phyloP scores from a whole-genome alignment of 2,888 invertebrate genomes.

The Ochropacha duplaris region DNA sequence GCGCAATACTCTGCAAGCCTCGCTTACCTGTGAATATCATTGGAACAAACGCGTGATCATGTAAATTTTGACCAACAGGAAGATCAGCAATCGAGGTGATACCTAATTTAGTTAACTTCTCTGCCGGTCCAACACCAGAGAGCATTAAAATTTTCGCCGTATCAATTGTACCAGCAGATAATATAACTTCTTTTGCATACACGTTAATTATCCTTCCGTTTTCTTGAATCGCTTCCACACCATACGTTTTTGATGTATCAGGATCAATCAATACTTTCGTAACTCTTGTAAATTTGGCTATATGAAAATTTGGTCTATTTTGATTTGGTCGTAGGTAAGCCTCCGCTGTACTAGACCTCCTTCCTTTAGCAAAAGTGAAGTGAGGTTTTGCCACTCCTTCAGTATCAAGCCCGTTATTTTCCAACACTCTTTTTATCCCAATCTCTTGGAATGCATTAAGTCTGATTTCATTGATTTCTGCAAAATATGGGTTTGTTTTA shows the following conservation, averaged over 20 bases:
- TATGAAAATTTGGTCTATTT: slow-evolving; percentile 52
- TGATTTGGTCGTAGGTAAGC: slow-evolving; percentile 51
- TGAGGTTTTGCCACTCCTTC: slow-evolving; percentile 47
- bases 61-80: slow-evolving; percentile 68
- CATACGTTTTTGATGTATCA: slow-evolving; percentile 41
- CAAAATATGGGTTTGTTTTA: slow-evolving; percentile 30
- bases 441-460: slow-evolving; percentile 47
- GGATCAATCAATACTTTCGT: slow-evolving; percentile 58
- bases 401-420: slow-evolving; percentile 47
- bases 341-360: slow-evolving; percentile 68
- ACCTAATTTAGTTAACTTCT: slow-evolving; percentile 44
- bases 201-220: slow-evolving; percentile 44
- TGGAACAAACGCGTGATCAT: slow-evolving; percentile 55
- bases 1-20: slow-evolving; percentile 57
- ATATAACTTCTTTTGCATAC: slow-evolving; percentile 57
- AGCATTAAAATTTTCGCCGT: slow-evolving; percentile 67
- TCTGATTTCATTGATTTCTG: slow-evolving; percentile 38
- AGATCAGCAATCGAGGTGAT: slow-evolving; percentile 54
- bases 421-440: slow-evolving; percentile 46
- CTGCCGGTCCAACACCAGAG: slow-evolving; percentile 64
- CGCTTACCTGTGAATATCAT: slow-evolving; percentile 50
- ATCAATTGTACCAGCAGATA: slow-evolving; percentile 65
- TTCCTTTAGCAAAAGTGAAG: slow-evolving; percentile 50
- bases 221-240: slow-evolving; percentile 48
- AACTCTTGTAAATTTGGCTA: slow-evolving; percentile 58